Evolutionary conservation across 2,113 vertebrate species (phyloP).

Genomic region (Nibea albiflora): DNA sequence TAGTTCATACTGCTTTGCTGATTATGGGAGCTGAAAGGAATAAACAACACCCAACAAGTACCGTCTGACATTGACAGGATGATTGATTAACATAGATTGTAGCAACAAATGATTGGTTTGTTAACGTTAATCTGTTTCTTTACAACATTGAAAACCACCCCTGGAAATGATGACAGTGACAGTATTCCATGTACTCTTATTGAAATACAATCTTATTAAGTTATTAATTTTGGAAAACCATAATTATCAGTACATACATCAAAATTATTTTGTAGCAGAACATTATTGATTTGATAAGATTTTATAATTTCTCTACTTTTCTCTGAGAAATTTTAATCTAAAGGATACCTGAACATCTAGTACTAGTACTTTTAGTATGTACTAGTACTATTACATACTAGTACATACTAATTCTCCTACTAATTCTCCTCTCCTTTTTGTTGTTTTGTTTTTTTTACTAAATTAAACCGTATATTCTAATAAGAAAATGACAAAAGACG

Average conservation of each 20-base stretch:
- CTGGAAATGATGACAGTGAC: neutral
- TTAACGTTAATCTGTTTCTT: neutral
- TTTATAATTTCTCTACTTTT: neutral
- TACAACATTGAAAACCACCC: neutral
- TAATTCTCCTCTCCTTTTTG: neutral
- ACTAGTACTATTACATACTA: too few relatives aligned
- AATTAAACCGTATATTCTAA: neutral
- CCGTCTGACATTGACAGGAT: neutral
- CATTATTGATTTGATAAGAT: neutral
- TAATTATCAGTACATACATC: neutral
- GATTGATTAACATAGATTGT: neutral
- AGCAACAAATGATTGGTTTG: too few relatives aligned
- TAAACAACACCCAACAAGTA: neutral
- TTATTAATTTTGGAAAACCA: neutral
- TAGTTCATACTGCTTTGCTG: slow-evolving; percentile 16
- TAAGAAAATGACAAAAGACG: too few relatives aligned
- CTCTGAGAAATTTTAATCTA: too few relatives aligned
- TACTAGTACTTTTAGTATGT: too few relatives aligned
- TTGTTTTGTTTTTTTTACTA: neutral
- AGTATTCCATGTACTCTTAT: neutral
- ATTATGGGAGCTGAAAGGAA: slow-evolving; percentile 23
- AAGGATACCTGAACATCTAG: too few relatives aligned
- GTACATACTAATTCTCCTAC: too few relatives aligned
- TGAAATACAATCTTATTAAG: too few relatives aligned
- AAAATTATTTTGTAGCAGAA: too few relatives aligned